Evolutionary conservation across 2,113 vertebrate genomes (phyloP), one percentile per base, ranked within the genome.

Genomic region (Lophura nycthemera): DNA sequence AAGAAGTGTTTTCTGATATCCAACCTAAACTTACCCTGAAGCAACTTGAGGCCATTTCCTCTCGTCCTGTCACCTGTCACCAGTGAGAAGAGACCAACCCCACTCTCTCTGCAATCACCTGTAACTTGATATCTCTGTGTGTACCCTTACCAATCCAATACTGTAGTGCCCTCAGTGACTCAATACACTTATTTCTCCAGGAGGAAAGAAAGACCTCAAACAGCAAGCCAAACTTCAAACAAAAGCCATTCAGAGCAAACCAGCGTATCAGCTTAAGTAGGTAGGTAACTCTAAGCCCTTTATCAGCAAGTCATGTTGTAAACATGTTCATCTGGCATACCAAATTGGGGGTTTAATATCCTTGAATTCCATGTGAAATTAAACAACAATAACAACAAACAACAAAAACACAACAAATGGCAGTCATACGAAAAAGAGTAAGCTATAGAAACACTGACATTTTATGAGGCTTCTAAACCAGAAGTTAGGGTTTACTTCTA

Each of bases 191-290:
- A 24, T 56, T 69, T 75, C 84, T 83, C n/a, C 30, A 59, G 36
- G 25, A 89, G 42, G 19, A 54, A 54, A 48, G 4, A 15, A 76
- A 87, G 52, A 38, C 57, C 63, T 54, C 52, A 64, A 80, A 54
- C 36, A 76, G 30, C 30, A 17, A 73, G 54, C 67, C 52, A 10
- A 29, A 52, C 24, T 13, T 52, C 52, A 66, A 83, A 63, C 52
- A 63, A 72, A 89, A 89, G 78, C 30, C 69, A 67, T 27, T 29
- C 40, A 72, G 21, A 52, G 86, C 69, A 63, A 86, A 80, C 76
- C 78, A 66, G 16, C 42, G 3, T 17, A 17, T 66, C 20, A 36
- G 20, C 24, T 87, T 71, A 47, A 56, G 13, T 25, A n/a, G 25
- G 25, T 11, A 59, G 25, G 69, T 66, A 81, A 60, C 16, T 15